Base-by-base conservation (phyloP, 2,797 vertebrate species). In the Sebastolobus altivelis region DNA sequence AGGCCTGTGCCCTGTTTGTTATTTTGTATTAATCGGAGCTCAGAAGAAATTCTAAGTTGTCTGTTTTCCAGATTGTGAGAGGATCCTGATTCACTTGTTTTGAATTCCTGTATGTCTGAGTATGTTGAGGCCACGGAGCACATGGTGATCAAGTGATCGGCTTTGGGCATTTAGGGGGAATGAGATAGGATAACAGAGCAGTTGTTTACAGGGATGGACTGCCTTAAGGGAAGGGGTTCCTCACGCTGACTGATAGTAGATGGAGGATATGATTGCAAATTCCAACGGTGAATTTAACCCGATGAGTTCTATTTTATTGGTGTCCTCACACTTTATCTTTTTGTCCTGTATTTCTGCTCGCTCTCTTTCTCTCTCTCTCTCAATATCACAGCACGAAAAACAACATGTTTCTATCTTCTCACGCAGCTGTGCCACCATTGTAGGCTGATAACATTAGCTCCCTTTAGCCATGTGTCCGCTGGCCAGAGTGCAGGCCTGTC, bases 131-230 rank as follows among this genome's bases (percentile, higher is more conserved):
- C 70, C 80, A 85, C 14, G 66, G 80, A 93, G 86, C 96, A 95
- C 95, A 96, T 95, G 96, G 88, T 79, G 76, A 92, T 96, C 95
- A 96, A 95, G 92, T 96, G 95, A 96, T 94, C 88, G 60, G 89
- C 93, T 89, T 88, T 80, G 61, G 91, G 94, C 83, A 20, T 78
- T 81, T 67, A 76, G 71, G 68, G 79, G 84, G 82, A 77, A 79
- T 65, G 81, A 81, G 75, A 67, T 54, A 58, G 86, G 82, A 96
- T 93, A 96, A 95, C 92, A 77, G 83, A 68, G 18, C 66, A 5
- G 83, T 95, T 96, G 94, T 96, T 92, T 68, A 62, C 43, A 67
- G 81, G 74, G 60, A 72, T 66, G 79, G 77, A 80, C 60, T 76
- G 84, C 73, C 83, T 81, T n/a, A 33, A 82, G 75, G 79, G 76